A percentile compares a stretch with the other conserved stretches of the same genome.
phyloP scores from a whole-genome alignment of 2,888 invertebrate genomes.

The Ophion ellenae region DNA sequence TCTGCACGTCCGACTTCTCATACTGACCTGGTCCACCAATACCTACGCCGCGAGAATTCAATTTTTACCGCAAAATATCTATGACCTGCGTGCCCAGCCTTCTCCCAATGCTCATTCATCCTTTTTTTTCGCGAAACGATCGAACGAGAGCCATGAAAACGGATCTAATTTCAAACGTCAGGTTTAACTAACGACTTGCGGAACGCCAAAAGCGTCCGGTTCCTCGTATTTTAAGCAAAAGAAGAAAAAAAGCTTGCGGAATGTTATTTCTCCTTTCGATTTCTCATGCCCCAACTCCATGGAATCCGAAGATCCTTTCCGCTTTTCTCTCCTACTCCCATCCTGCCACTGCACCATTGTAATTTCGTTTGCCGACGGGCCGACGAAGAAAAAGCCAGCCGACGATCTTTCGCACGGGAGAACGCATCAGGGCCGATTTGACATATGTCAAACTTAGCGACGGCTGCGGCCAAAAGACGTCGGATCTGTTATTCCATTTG shows the following conservation, averaged over 20 bases:
- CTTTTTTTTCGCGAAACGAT: background rate
- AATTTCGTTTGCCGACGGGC: constrained; percentile 21
- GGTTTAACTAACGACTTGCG: constrained; percentile 36
- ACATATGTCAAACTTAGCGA: constrained; percentile 25
- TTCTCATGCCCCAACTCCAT: constrained; percentile 17
- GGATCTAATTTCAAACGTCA: constrained; percentile 46
- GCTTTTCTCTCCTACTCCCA: background rate
- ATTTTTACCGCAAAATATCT: background rate
- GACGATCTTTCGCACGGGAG: constrained; percentile 25
- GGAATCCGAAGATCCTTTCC: constrained; percentile 20
- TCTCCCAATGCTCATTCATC: background rate
- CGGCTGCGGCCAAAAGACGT: constrained; percentile 9
- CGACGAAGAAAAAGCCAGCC: background rate
- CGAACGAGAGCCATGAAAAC: constrained; percentile 11
- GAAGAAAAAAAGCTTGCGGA: constrained; percentile 24
- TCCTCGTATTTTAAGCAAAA: constrained; percentile 1
- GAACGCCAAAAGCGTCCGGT: background rate
- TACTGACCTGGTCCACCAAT: background rate
- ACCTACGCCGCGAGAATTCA: background rate
- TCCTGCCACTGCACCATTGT: background rate
- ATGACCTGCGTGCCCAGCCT: background rate
- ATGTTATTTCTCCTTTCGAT: constrained; percentile 44
- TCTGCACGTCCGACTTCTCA: constrained; percentile 6
- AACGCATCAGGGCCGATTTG: constrained; percentile 20
- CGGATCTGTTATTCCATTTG: constrained; percentile 42